These are phyloP conservation scores for Turdus rufiventris DNA, from an alignment of 2,113 vertebrate species.

Conservation along the genomic window DNA sequence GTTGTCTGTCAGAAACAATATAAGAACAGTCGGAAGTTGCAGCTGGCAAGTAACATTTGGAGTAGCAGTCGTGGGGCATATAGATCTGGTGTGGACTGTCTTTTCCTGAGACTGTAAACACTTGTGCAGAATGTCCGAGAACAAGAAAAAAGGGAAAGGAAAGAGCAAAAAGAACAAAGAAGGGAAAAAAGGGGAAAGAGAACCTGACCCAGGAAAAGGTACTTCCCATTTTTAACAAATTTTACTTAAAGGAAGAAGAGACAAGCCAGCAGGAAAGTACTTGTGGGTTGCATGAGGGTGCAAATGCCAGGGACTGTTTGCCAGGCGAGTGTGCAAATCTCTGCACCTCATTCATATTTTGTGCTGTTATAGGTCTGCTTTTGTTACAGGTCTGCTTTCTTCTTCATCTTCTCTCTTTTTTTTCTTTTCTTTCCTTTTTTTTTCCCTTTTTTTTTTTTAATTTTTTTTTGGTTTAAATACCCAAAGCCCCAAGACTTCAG, in stretches of 20 bases:
- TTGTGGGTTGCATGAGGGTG: conserved; percentile 32
- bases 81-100: conserved; percentile 57
- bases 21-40: conserved; percentile 70
- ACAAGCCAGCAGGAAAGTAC: conserved; percentile 19
- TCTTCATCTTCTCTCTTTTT: background rate
- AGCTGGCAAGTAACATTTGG: conserved; percentile 63
- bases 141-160: conserved; percentile 73
- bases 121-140: conserved; percentile 74
- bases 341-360: conserved; percentile 41
- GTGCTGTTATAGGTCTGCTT: background rate
- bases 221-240: conserved; percentile 66
- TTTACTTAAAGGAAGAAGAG: conserved; percentile 59
- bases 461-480: background rate
- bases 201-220: conserved; percentile 71
- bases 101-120: conserved; percentile 61
- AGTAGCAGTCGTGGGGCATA: conserved; percentile 61
- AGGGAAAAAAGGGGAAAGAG: conserved; percentile 71
- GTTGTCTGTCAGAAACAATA: conserved; percentile 71
- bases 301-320: conserved; percentile 1
- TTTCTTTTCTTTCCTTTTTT: too few relatives aligned
- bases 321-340: conserved; percentile 29
- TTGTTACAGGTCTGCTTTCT: background rate
- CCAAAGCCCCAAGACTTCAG: background rate
- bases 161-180: conserved; percentile 78
- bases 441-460: background rate